Percentiles rank a stretch among this genome's conserved stretches.
Evolutionary conservation across 1,140 invertebrate species (phyloP).

Genomic region (Acromyrmex charruanus): DNA sequence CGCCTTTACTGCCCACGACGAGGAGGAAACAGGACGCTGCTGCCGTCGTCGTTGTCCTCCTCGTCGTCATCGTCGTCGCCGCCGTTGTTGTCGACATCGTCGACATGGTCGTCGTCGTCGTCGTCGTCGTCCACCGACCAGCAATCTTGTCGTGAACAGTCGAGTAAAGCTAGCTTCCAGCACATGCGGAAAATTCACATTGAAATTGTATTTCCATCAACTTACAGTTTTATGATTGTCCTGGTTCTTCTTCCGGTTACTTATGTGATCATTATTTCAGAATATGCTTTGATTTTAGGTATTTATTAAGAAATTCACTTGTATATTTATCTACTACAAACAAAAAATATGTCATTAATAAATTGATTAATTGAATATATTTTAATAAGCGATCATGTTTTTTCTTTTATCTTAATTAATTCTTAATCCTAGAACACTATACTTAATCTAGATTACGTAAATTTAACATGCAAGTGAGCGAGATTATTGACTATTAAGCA

Average conservation of each 20-base stretch:
- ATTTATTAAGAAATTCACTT: not conserved
- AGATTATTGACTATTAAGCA: too few species aligned
- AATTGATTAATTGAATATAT: not conserved
- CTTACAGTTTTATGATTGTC: slow-evolving; percentile 1
- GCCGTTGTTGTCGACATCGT: slow-evolving; percentile 53
- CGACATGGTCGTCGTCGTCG: not conserved
- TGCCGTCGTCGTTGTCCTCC: not conserved
- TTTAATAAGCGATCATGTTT: slow-evolving; percentile 4
- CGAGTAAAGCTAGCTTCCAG: slow-evolving; percentile 49
- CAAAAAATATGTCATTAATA: not conserved
- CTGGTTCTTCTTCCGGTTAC: not conserved
- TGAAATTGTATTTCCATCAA: slow-evolving; percentile 49
- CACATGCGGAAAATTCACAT: slow-evolving; percentile 50
- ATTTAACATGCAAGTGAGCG: too few species aligned
- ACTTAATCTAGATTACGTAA: too few species aligned
- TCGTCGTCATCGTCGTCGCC: slow-evolving; percentile 39
- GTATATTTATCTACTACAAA: not conserved
- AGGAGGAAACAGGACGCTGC: slow-evolving; percentile 72
- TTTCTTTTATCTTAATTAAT: not conserved
- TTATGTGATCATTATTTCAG: slow-evolving; percentile 4
- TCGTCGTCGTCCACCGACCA: not conserved
- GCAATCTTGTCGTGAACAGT: slow-evolving; percentile 67
- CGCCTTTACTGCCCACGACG: slow-evolving; percentile 73
- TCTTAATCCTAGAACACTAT: not conserved
- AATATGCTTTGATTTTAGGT: not conserved